Evolutionary conservation across 2,113 vertebrate species (phyloP).

Genomic region (Neogobius melanostomus): DNA sequence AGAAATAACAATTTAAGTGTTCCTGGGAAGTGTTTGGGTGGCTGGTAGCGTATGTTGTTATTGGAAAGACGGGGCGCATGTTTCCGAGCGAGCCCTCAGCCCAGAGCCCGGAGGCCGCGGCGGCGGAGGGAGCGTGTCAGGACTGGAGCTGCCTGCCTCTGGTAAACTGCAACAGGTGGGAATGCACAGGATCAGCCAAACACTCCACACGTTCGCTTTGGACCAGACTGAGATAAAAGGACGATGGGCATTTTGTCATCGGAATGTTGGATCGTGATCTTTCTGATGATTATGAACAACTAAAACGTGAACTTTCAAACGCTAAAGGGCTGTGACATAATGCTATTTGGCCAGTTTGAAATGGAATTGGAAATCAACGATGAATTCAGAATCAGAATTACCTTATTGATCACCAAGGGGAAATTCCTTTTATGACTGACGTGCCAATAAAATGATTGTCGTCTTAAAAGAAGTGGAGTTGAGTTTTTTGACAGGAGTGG

Average conservation of each 20-base stretch:
- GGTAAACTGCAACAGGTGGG: slow-evolving; percentile 26
- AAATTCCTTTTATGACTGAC: no score
- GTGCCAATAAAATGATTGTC: no score
- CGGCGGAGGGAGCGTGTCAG: slow-evolving; percentile 37
- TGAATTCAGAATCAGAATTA: no score
- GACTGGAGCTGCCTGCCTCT: slow-evolving; percentile 29
- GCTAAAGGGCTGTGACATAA: no score
- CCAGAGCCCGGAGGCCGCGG: background rate
- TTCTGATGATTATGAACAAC: no score
- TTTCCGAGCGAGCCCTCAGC: slow-evolving; percentile 25
- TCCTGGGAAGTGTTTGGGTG: slow-evolving; percentile 28
- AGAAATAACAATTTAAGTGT: slow-evolving; percentile 55
- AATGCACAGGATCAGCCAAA: background rate
- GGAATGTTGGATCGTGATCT: background rate
- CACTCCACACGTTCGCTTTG: background rate
- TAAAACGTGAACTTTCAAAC: no score
- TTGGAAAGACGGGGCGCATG: slow-evolving; percentile 49
- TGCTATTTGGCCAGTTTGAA: no score
- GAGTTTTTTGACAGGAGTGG: no score
- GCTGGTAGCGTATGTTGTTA: slow-evolving; percentile 34
- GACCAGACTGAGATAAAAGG: background rate
- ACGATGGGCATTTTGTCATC: background rate
- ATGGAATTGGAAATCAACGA: no score
- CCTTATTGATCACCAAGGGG: no score
- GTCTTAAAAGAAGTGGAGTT: no score